These are phyloP conservation scores for Urocitellus parryii DNA, from an alignment of 2,113 vertebrate species.

Conservation along the genomic window DNA sequence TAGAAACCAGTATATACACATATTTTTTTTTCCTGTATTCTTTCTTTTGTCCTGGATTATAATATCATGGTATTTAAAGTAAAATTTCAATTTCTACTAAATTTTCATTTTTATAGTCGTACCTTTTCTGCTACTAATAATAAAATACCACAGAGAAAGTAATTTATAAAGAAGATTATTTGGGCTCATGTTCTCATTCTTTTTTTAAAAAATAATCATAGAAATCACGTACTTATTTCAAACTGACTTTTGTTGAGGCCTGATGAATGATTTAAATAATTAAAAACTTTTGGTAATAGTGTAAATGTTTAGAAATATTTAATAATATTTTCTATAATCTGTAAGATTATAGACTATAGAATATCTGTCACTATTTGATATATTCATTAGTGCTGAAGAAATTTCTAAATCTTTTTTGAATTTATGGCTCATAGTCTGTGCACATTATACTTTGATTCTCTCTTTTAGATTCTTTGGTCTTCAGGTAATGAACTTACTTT, in stretches of 20 bases:
- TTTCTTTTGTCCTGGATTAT: background rate
- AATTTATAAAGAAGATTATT: background rate
- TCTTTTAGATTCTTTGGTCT: background rate
- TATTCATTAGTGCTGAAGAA: background rate
- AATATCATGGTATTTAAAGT: background rate
- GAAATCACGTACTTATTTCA: background rate
- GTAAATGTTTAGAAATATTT: background rate
- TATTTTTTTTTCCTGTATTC: background rate
- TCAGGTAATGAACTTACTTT: conserved; percentile 10
- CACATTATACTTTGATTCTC: background rate
- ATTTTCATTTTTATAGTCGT: background rate
- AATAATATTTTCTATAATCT: conserved; percentile 2
- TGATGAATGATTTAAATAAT: background rate
- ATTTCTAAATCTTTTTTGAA: background rate
- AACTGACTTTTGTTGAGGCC: background rate
- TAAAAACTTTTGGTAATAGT: background rate
- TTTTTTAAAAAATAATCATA: background rate
- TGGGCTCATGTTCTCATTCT: background rate
- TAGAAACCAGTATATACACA: background rate
- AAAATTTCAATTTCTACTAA: background rate
- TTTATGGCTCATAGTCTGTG: background rate
- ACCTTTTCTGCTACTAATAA: background rate
- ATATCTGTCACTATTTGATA: background rate
- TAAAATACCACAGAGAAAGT: background rate
- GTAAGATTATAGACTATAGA: background rate